Percentiles rank a stretch among this genome's conserved stretches.
Conservation (phyloP, 2,888 invertebrate species). For the Plebejus melissa region DNA sequence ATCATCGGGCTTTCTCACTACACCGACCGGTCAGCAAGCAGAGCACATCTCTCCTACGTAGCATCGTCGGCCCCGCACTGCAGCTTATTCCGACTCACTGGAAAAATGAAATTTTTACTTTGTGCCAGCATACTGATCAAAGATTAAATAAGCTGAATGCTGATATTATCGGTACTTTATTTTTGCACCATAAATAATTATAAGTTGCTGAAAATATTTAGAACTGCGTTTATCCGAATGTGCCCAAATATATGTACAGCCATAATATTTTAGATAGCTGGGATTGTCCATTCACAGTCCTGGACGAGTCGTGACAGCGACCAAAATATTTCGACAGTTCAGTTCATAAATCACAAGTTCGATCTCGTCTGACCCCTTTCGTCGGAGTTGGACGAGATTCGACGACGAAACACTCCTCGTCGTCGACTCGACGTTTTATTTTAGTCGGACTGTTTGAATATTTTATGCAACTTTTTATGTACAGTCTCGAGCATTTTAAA, state of each 20-base stretch:
- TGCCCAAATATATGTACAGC: neutral
- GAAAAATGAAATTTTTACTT: no score
- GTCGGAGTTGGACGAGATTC: conserved; percentile 49
- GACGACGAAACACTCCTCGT: conserved; percentile 35
- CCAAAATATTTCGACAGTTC: conserved; percentile 17
- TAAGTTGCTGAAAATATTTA: no score
- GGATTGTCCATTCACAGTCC: neutral
- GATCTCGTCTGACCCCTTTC: conserved; percentile 35
- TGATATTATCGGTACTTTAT: no score
- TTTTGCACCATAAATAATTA: no score
- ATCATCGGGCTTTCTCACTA: no score
- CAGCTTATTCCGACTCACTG: no score
- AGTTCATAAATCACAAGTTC: conserved; percentile 26
- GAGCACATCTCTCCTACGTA: no score
- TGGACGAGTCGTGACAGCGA: neutral
- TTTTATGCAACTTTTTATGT: neutral
- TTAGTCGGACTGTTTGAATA: conserved; percentile 15
- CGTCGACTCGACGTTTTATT: conserved; percentile 11
- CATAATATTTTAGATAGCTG: neutral
- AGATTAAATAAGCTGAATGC: no score
- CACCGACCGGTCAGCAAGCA: no score
- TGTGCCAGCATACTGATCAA: no score
- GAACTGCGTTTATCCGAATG: neutral
- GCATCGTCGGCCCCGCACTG: no score
- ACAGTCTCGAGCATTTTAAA: neutral